Evolutionary conservation across 2,888 invertebrate species (phyloP).

Genomic region (Mantis religiosa): DNA sequence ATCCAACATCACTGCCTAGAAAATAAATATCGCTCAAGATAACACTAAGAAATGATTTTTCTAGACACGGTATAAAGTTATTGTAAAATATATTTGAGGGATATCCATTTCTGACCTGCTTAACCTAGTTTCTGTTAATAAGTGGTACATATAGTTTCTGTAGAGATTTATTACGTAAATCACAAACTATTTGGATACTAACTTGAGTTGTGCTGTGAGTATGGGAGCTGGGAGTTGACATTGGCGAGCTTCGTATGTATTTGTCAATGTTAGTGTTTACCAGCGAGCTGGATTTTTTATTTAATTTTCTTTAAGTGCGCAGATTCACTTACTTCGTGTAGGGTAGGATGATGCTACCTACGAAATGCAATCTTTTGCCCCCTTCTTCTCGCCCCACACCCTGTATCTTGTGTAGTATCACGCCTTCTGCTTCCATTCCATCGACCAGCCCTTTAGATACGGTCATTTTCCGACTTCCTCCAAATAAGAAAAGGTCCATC

Average conservation of each 20-base stretch:
- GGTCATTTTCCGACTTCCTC: constrained; percentile 24
- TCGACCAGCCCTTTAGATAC: constrained; percentile 24
- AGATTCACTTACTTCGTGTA: constrained; percentile 19
- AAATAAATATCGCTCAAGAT: no score
- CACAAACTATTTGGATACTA: no score
- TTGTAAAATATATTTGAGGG: no score
- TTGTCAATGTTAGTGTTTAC: background rate
- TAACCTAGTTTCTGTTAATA: no score
- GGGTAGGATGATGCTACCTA: background rate
- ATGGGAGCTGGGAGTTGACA: background rate
- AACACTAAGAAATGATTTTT: no score
- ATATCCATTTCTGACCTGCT: no score
- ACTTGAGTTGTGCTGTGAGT: no score
- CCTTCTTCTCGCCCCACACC: background rate
- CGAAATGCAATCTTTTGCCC: background rate
- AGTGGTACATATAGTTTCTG: no score
- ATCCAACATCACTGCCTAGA: no score
- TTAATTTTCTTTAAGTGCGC: constrained; percentile 22
- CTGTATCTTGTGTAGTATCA: background rate
- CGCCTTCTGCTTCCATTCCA: constrained; percentile 8
- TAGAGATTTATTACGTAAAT: no score
- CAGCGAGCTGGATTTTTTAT: background rate
- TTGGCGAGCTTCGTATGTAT: background rate
- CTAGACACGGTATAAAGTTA: no score
- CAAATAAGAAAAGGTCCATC: constrained; percentile 30